Evolutionary conservation across 1,140 invertebrate genomes (phyloP).

Genomic region (Armadillidium nasatum): DNA sequence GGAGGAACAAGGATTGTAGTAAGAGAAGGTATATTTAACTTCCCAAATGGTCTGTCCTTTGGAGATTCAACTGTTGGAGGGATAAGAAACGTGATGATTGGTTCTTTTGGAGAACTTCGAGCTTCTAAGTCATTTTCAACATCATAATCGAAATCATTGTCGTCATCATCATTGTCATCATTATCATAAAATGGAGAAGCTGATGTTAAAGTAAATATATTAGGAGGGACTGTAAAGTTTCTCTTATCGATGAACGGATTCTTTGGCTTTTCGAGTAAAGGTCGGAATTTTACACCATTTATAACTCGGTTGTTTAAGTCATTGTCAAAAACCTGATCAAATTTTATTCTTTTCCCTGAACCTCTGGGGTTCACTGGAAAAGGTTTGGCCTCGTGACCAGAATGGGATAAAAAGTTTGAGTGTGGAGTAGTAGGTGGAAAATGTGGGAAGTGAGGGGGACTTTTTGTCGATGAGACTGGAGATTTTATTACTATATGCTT

Average conservation of each 20-base stretch:
- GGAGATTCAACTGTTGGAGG: background rate
- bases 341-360: background rate
- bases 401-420: background rate
- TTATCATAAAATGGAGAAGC: background rate
- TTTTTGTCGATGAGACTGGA: background rate
- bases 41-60: background rate
- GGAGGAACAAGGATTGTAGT: constrained; percentile 14
- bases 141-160: background rate
- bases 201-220: background rate
- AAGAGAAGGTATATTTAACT: background rate
- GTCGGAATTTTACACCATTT: background rate
- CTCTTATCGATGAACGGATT: background rate
- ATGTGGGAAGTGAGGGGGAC: background rate
- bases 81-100: background rate
- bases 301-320: background rate
- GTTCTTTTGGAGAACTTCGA: background rate
- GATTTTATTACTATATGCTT: no score
- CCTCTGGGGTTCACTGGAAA: background rate
- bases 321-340: background rate
- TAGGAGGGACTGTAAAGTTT: background rate
- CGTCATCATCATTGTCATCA: background rate
- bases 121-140: background rate
- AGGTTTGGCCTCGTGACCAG: background rate
- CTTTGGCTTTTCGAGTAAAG: background rate
- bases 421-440: no score